Evolutionary conservation across 64 coral and sea anemone genomes (phyloP).

Genomic region (Montipora cactus): DNA sequence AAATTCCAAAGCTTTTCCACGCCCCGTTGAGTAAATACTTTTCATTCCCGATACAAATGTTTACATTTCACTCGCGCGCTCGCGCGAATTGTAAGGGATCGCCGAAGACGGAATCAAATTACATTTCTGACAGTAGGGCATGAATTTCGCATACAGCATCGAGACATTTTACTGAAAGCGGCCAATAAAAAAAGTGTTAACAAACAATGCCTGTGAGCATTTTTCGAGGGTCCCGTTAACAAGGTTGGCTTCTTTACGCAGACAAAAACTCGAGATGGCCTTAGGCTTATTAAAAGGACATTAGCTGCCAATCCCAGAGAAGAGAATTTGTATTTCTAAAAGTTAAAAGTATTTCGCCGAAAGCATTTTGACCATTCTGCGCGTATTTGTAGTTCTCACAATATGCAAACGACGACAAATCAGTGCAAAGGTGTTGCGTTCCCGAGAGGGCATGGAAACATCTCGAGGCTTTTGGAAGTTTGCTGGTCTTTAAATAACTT

Average conservation of each 20-base stretch:
- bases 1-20: conserved; percentile 69
- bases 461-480: neutral
- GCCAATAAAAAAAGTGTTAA: neutral
- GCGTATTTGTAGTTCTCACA: neutral
- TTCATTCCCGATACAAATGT: conserved; percentile 39
- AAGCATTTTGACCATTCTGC: neutral
- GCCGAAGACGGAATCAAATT: neutral
- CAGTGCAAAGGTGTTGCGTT: neutral
- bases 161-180: too few species aligned
- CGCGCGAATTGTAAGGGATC: neutral
- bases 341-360: neutral
- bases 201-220: neutral
- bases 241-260: too few species aligned
- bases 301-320: neutral
- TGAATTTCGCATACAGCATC: neutral
- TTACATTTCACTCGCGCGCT: conserved; percentile 10
- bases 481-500: too few species aligned
- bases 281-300: neutral
- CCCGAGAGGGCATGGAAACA: neutral
- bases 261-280: too few species aligned
- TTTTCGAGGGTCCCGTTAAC: neutral
- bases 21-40: conserved; percentile 77
- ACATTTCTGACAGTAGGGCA: neutral
- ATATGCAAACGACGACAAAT: neutral
- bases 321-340: neutral